Percentiles rank a stretch among this genome's conserved stretches.
These are phyloP conservation scores for Solea senegalensis DNA, from an alignment of 2,113 vertebrate genomes.

Conservation along the genomic window DNA sequence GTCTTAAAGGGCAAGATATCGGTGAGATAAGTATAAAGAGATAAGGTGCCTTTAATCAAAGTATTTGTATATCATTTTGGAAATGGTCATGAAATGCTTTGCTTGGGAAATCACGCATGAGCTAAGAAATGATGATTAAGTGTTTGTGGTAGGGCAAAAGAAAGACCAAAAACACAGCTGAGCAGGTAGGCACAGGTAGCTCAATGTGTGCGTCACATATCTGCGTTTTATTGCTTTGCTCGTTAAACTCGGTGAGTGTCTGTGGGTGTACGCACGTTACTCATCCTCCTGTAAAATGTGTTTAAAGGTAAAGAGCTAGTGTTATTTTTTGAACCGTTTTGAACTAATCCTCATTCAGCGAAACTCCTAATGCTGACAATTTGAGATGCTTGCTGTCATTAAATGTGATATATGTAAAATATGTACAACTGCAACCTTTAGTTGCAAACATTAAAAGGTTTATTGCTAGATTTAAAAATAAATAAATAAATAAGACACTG, in stretches of 20 bases:
- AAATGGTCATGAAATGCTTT: constrained; percentile 1
- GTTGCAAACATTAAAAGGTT: too few relatives aligned
- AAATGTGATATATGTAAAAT: too few relatives aligned
- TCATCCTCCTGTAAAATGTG: background rate
- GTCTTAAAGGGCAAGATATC: constrained; percentile 7
- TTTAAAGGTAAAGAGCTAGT: background rate
- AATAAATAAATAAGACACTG: too few relatives aligned
- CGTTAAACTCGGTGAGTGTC: constrained; percentile 36
- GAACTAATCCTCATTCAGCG: too few relatives aligned
- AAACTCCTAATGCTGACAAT: too few relatives aligned
- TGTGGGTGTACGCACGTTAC: background rate
- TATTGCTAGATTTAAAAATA: too few relatives aligned
- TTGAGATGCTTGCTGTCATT: too few relatives aligned
- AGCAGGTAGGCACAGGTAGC: constrained; percentile 68
- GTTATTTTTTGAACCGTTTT: background rate
- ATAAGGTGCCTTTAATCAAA: constrained; percentile 12
- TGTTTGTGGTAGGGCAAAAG: constrained; percentile 40
- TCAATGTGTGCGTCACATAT: constrained; percentile 8
- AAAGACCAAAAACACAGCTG: constrained; percentile 9
- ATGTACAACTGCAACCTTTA: too few relatives aligned
- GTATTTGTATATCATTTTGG: background rate
- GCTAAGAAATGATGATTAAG: constrained; percentile 20
- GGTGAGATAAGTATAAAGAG: constrained; percentile 44
- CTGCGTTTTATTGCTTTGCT: constrained; percentile 41
- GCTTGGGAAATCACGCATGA: constrained; percentile 42